A percentile compares a stretch with the other conserved stretches of the same genome.
These are phyloP conservation scores for Barnardius zonarius DNA, from an alignment of 2,113 vertebrate species.

Conservation along the genomic window DNA sequence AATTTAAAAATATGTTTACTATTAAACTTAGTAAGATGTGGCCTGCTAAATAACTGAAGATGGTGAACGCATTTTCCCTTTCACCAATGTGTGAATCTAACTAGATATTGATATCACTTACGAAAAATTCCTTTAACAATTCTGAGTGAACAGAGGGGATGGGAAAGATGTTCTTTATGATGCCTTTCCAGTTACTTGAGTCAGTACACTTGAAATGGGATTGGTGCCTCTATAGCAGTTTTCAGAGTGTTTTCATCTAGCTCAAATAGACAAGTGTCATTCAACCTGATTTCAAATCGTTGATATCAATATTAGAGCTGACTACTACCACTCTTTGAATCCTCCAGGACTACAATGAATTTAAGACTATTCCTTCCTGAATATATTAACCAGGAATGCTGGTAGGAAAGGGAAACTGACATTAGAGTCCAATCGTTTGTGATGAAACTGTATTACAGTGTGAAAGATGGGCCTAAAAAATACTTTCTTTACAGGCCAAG, in stretches of 20 bases:
- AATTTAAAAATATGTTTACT: not conserved
- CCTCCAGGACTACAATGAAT: not conserved
- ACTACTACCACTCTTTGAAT: not conserved
- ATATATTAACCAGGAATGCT: not conserved
- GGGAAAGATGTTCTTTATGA: not conserved
- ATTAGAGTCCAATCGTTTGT: not conserved
- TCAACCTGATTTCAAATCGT: not conserved
- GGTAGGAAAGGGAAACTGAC: not conserved
- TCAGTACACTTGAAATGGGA: not conserved
- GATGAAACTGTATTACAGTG: not conserved
- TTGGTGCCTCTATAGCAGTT: not conserved
- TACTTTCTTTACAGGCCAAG: not conserved
- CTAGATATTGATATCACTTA: not conserved
- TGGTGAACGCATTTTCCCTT: not conserved
- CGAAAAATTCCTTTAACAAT: not conserved
- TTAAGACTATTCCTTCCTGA: not conserved
- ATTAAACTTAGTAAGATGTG: not conserved
- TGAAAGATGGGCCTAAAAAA: not conserved
- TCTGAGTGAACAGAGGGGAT: not conserved
- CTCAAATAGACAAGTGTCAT: not conserved
- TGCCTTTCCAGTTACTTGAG: not conserved
- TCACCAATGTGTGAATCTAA: not conserved
- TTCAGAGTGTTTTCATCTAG: not conserved
- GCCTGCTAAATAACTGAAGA: not conserved
- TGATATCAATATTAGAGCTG: not conserved